Evolutionary conservation across 2,113 vertebrate genomes (phyloP).

Genomic region (Dissostichus mawsoni): DNA sequence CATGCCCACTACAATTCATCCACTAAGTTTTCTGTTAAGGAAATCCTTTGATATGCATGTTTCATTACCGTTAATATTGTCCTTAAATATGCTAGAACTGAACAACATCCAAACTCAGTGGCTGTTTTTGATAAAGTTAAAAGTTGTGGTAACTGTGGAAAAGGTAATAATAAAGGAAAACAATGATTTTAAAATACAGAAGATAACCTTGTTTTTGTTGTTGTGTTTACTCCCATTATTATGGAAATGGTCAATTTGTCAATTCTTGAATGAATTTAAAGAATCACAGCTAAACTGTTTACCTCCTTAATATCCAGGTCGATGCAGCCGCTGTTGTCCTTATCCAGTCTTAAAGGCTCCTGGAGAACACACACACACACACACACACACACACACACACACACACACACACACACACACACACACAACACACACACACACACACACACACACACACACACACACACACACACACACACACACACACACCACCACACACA

Average conservation of each 20-base stretch:
- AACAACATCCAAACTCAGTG: background rate
- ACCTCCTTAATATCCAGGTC: conserved; percentile 90
- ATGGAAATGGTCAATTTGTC: too few species aligned
- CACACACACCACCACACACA: conserved; percentile 17
- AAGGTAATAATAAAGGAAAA: background rate
- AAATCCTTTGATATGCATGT: background rate
- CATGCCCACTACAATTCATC: too few species aligned
- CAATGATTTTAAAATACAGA: background rate
- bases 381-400: conserved; percentile 6
- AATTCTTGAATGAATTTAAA: background rate
- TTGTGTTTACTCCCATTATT: background rate
- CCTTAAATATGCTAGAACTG: background rate
- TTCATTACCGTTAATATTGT: background rate
- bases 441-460: conserved; percentile 17
- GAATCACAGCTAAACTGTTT: background rate
- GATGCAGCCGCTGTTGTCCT: conserved; percentile 83
- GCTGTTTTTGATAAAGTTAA: background rate
- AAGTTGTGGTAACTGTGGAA: background rate
- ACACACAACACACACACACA: background rate
- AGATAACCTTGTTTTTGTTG: background rate
- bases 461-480: conserved; percentile 3
- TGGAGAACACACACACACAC: conserved; percentile 61
- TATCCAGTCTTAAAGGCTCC: conserved; percentile 93
- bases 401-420: conserved; percentile 12
- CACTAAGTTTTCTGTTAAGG: background rate